These are phyloP conservation scores for Synergus japonicus DNA, from an alignment of 2,888 invertebrate species.

Conservation along the genomic window DNA sequence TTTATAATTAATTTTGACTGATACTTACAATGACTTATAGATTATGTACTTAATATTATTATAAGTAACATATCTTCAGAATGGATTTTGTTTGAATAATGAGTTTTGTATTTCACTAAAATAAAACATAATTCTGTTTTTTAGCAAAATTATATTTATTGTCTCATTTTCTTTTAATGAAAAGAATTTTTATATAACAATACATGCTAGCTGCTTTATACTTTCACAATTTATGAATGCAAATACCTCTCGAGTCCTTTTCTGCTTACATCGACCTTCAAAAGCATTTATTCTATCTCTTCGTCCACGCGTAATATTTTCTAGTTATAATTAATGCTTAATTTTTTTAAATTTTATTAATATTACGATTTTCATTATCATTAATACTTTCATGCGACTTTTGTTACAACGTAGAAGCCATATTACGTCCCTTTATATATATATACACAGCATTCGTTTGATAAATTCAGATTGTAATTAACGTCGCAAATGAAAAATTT, in stretches of 20 bases:
- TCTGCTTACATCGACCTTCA: constrained; percentile 64
- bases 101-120: neutral
- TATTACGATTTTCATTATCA: constrained; percentile 12
- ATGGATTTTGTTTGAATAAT: neutral
- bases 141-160: constrained; percentile 76
- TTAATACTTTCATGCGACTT: constrained; percentile 38
- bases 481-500: neutral
- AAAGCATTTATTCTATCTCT: constrained; percentile 68
- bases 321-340: constrained; percentile 1
- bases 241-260: constrained; percentile 55
- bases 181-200: constrained; percentile 73
- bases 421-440: constrained; percentile 26
- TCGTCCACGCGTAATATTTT: constrained; percentile 17
- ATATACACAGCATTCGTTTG: constrained; percentile 13
- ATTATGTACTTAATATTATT: neutral
- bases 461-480: neutral
- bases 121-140: constrained; percentile 47
- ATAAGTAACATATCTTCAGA: neutral
- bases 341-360: constrained; percentile 3
- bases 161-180: constrained; percentile 73
- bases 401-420: constrained; percentile 17
- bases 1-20: constrained; percentile 6
- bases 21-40: neutral
- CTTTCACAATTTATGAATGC: constrained; percentile 65
- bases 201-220: constrained; percentile 68